Evolutionary conservation across 2,113 vertebrate genomes (phyloP).

Genomic region (Hippopotamus amphibius): DNA sequence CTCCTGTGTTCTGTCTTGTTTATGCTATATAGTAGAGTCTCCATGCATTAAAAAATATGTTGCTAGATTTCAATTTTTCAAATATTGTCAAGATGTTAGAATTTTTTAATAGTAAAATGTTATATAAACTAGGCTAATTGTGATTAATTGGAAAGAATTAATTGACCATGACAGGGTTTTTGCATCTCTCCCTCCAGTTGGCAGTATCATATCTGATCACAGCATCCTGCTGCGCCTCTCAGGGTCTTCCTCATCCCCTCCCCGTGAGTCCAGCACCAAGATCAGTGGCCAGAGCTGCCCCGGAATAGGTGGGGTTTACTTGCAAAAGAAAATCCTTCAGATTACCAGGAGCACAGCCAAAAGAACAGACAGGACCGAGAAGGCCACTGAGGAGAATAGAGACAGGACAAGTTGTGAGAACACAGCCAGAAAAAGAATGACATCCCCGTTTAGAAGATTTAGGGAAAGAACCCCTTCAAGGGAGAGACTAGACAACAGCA

Average conservation of each 20-base stretch:
- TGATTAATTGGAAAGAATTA: slow-evolving; percentile 70
- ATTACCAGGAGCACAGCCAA: slow-evolving; percentile 89
- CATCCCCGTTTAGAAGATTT: slow-evolving; percentile 87
- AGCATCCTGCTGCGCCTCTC: slow-evolving; percentile 92
- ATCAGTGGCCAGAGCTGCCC: slow-evolving; percentile 91
- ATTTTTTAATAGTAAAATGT: slow-evolving; percentile 63
- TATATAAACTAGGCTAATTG: slow-evolving; percentile 66
- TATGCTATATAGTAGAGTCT: slow-evolving; percentile 50
- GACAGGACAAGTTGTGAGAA: slow-evolving; percentile 81
- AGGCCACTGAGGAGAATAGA: slow-evolving; percentile 83
- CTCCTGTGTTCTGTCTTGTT: slow-evolving; percentile 59
- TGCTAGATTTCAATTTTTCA: slow-evolving; percentile 55
- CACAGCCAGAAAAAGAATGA: slow-evolving; percentile 84
- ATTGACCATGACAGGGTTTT: slow-evolving; percentile 75
- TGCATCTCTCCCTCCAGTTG: slow-evolving; percentile 87
- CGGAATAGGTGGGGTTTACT: slow-evolving; percentile 97
- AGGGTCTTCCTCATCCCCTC: slow-evolving; percentile 92
- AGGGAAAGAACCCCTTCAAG: slow-evolving; percentile 92
- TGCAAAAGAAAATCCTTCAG: slow-evolving; percentile 92
- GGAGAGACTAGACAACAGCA: slow-evolving; percentile 86
- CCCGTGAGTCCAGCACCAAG: slow-evolving; percentile 92
- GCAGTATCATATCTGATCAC: slow-evolving; percentile 89
- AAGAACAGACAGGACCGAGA: slow-evolving; percentile 77
- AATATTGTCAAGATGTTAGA: slow-evolving; percentile 65
- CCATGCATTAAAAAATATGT: slow-evolving; percentile 13